These are phyloP conservation scores for Pachyrhynchus sulphureomaculatus DNA, from an alignment of 1,140 invertebrate genomes.

Conservation along the genomic window DNA sequence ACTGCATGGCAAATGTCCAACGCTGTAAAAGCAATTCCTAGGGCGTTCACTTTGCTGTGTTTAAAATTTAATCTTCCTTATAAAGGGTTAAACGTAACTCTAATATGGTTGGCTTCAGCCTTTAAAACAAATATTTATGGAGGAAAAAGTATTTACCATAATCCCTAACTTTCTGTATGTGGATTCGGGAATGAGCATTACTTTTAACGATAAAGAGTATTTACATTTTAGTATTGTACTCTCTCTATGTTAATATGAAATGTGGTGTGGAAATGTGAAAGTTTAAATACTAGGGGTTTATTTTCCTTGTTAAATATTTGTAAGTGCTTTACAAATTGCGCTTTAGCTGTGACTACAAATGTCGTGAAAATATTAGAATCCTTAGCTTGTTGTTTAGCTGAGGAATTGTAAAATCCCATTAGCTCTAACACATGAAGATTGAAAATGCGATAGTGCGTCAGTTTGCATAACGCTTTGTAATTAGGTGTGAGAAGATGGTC, in stretches of 20 bases:
- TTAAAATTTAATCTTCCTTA: slow-evolving; percentile 29
- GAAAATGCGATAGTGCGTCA: no score
- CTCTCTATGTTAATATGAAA: background rate
- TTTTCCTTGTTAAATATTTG: background rate
- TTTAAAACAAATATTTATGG: slow-evolving; percentile 19
- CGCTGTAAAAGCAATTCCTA: slow-evolving; percentile 22
- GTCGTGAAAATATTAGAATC: no score
- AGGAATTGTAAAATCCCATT: no score
- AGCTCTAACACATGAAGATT: no score
- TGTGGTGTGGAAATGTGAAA: background rate
- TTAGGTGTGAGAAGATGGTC: no score
- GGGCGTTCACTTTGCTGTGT: slow-evolving; percentile 24
- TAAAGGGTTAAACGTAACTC: slow-evolving; percentile 15
- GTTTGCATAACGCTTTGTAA: no score
- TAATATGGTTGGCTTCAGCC: slow-evolving; percentile 10
- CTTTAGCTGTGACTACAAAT: background rate
- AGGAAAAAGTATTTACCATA: slow-evolving; percentile 15
- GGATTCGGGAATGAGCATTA: slow-evolving; percentile 14
- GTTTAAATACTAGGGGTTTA: slow-evolving; percentile 7
- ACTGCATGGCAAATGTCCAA: slow-evolving; percentile 22
- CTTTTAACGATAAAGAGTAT: slow-evolving; percentile 5
- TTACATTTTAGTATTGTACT: slow-evolving; percentile 7
- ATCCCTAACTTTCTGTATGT: slow-evolving; percentile 14
- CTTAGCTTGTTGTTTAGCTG: no score
- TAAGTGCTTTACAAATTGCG: background rate